phyloP scores from a whole-genome alignment of 2,888 invertebrate species.

The Drosophila sordidula region DNA sequence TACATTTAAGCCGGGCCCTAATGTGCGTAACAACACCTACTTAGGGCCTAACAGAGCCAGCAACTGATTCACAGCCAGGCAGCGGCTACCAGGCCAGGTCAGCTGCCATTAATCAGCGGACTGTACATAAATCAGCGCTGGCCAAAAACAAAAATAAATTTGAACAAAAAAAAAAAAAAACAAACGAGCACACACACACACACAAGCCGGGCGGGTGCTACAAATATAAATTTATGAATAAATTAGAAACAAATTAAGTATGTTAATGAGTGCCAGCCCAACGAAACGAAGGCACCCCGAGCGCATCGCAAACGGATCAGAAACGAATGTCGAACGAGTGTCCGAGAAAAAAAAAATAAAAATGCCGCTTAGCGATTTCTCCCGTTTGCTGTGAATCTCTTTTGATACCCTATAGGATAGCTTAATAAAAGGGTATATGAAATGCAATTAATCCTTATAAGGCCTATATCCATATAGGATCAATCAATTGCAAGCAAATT shows the following conservation, averaged over 20 bases:
- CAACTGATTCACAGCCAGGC: conserved; percentile 28
- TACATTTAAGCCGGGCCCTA: conserved; percentile 58
- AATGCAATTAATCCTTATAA: too few relatives aligned
- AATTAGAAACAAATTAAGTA: conserved; percentile 80
- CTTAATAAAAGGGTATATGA: not conserved
- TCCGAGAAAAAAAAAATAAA: conserved; percentile 26
- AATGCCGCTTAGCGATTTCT: conserved; percentile 51
- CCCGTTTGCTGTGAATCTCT: conserved; percentile 33
- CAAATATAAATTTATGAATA: conserved; percentile 81
- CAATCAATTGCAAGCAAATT: not conserved
- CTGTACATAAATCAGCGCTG: conserved; percentile 69
- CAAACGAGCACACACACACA: not conserved
- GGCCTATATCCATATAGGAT: too few relatives aligned
- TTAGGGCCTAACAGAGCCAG: conserved; percentile 52
- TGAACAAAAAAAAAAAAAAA: not conserved
- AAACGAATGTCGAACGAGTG: conserved; percentile 39
- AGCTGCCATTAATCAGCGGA: conserved; percentile 73
- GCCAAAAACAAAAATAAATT: conserved; percentile 32
- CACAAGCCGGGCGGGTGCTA: conserved; percentile 62
- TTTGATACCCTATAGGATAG: conserved; percentile 4
- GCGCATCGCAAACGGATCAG: conserved; percentile 31
- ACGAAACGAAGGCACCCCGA: conserved; percentile 30
- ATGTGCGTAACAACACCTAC: conserved; percentile 80
- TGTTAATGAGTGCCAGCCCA: conserved; percentile 65
- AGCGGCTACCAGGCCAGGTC: conserved; percentile 38